These are phyloP conservation scores for Leucoma salicis DNA, from an alignment of 2,888 invertebrate genomes.

Conservation along the genomic window DNA sequence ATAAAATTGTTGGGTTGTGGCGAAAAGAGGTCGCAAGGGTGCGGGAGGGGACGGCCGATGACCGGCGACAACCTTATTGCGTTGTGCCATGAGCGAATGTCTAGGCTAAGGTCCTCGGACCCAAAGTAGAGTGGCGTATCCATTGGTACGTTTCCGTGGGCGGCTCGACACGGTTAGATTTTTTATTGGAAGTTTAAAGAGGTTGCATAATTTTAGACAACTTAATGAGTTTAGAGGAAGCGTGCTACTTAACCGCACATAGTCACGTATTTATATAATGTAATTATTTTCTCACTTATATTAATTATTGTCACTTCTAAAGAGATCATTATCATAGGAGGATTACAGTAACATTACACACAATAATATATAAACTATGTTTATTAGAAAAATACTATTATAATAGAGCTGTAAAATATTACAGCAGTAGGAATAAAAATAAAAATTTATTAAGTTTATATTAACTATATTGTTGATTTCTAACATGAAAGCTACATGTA, in stretches of 20 bases:
- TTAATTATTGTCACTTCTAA: no score
- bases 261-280: background rate
- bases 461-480: background rate
- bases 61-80: slow-evolving; percentile 73
- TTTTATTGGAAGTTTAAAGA: slow-evolving; percentile 46
- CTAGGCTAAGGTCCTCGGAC: slow-evolving; percentile 74
- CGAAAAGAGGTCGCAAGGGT: slow-evolving; percentile 66
- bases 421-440: background rate
- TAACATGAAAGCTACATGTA: background rate
- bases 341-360: no score
- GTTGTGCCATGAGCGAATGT: slow-evolving; percentile 60
- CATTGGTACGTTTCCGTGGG: slow-evolving; percentile 50
- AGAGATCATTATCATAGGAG: no score
- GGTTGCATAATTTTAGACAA: slow-evolving; percentile 50
- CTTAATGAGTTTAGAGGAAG: background rate
- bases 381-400: no score
- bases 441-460: background rate
- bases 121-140: slow-evolving; percentile 56
- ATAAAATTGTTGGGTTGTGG: slow-evolving; percentile 55
- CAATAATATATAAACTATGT: no score
- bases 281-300: no score
- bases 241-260: background rate
- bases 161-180: slow-evolving; percentile 54
- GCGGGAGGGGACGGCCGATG: slow-evolving; percentile 67
- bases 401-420: no score